Evolutionary conservation across 2,888 invertebrate genomes (phyloP).

Genomic region (Scaptomyza cyrtandrae): DNA sequence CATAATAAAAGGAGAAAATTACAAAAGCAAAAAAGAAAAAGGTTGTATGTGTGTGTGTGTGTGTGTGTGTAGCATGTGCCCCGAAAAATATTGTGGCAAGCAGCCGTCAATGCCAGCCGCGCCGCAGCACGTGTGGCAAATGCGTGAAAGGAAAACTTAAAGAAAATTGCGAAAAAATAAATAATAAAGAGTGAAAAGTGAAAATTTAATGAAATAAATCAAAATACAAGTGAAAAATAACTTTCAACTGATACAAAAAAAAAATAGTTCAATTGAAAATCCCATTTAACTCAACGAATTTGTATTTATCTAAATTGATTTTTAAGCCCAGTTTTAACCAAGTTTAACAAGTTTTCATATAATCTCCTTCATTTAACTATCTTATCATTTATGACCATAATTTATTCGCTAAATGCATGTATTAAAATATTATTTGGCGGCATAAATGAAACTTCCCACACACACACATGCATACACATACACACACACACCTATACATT

Average conservation of each 20-base stretch:
- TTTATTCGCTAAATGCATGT: conserved; percentile 40
- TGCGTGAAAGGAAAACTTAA: conserved; percentile 22
- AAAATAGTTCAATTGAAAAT: neutral
- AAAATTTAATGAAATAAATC: neutral
- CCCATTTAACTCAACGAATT: conserved; percentile 16
- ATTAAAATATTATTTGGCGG: conserved; percentile 67
- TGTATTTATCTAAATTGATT: conserved; percentile 40
- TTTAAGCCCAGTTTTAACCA: conserved; percentile 20
- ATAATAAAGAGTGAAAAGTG: neutral
- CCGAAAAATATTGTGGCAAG: conserved; percentile 33
- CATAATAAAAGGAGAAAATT: conserved; percentile 14
- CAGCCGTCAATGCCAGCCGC: neutral
- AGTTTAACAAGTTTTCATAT: neutral
- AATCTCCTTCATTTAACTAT: conserved; percentile 14
- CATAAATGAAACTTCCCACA: neutral
- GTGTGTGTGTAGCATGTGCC: conserved; percentile 49
- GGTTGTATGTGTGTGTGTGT: conserved; percentile 9
- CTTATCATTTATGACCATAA: conserved; percentile 22
- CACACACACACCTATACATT: conserved; percentile 49
- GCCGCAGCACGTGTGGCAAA: conserved; percentile 49
- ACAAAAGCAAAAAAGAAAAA: conserved; percentile 53
- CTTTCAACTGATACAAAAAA: too few species aligned
- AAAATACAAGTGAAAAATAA: neutral
- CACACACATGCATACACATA: neutral
- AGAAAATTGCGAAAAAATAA: conserved; percentile 12